Conservation (phyloP, 2,113 vertebrate genomes). For the Neogobius melanostomus region DNA sequence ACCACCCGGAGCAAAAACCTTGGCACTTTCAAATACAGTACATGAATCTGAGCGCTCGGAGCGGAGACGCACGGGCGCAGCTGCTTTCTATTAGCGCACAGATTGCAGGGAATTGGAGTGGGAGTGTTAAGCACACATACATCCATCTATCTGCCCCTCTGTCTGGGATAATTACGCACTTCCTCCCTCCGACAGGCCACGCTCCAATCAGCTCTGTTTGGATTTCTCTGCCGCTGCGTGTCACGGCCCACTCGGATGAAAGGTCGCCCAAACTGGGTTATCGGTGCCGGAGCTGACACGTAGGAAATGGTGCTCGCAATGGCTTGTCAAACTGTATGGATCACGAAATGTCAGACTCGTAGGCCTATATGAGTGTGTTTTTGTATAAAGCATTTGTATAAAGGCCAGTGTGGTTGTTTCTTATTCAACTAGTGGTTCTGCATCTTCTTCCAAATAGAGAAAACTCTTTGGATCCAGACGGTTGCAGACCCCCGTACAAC, state of each 20-base stretch:
- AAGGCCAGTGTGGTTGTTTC: no score
- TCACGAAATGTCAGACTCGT: background rate
- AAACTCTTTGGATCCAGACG: no score
- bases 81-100: conserved; percentile 70
- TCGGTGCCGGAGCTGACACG: background rate
- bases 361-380: background rate
- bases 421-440: no score
- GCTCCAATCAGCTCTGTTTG: conserved; percentile 55
- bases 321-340: background rate
- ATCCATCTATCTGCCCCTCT: conserved; percentile 65
- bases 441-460: no score
- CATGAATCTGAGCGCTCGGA: conserved; percentile 6
- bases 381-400: no score
- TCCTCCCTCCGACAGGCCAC: conserved; percentile 58
- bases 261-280: conserved; percentile 1
- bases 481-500: no score
- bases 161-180: conserved; percentile 66
- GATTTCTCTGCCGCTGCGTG: conserved; percentile 18
- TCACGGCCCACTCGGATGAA: background rate
- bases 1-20: background rate
- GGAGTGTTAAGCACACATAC: conserved; percentile 71
- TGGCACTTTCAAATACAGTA: conserved; percentile 15
- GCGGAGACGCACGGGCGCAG: conserved; percentile 37
- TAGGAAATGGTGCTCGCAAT: background rate
- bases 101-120: conserved; percentile 68